phyloP scores from a whole-genome alignment of 2,797 vertebrate genomes.

The Sebastes nivosus region DNA sequence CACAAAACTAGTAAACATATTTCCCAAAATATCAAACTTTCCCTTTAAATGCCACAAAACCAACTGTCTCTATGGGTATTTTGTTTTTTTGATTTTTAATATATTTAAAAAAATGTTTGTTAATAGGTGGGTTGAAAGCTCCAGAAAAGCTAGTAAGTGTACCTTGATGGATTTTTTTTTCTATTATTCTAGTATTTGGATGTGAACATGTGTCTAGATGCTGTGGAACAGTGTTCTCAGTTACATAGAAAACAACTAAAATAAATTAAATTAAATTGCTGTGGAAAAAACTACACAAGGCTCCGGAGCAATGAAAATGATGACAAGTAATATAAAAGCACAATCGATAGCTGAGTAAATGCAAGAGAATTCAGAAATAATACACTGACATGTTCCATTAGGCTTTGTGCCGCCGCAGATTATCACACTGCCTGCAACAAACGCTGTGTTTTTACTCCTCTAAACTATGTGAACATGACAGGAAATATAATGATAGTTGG shows the following conservation, averaged over 20 bases:
- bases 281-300: not conserved
- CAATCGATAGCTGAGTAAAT: constrained; percentile 6
- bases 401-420: not conserved
- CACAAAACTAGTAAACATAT: not conserved
- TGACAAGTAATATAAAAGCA: not conserved
- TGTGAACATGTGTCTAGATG: not conserved
- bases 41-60: not conserved
- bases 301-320: constrained; percentile 1
- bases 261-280: not conserved
- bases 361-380: constrained; percentile 8
- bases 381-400: constrained; percentile 27
- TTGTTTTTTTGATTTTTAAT: no score
- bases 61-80: not conserved
- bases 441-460: constrained; percentile 5
- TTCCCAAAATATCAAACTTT: not conserved
- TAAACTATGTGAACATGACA: not conserved
- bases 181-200: no score
- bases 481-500: not conserved
- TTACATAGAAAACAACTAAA: not conserved
- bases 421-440: not conserved
- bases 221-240: not conserved
- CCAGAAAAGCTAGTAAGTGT: not conserved
- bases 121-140: not conserved
- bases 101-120: fast-evolving
- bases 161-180: no score